These are phyloP conservation scores for Aphelenchoides besseyi DNA, from an alignment of 1,140 invertebrate species.

Conservation along the genomic window DNA sequence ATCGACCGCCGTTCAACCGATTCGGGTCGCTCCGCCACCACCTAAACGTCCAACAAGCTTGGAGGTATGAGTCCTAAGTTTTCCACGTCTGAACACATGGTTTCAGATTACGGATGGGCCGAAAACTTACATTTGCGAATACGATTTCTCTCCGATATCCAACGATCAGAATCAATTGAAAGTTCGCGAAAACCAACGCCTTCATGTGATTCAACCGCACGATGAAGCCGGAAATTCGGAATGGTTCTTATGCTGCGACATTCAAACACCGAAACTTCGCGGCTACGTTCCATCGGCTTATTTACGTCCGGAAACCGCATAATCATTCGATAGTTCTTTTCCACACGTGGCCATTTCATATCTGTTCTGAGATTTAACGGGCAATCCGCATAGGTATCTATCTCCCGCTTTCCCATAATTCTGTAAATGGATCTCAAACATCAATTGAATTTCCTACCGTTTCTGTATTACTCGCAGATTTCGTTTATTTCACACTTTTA, in stretches of 20 bases:
- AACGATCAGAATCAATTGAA: constrained; percentile 23
- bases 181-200: constrained; percentile 15
- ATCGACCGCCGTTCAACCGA: constrained; percentile 4
- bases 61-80: constrained; percentile 6
- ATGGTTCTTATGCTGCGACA: constrained; percentile 23
- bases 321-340: not conserved
- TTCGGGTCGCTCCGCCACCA: constrained; percentile 24
- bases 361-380: too few relatives aligned
- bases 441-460: too few relatives aligned
- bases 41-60: constrained; percentile 23
- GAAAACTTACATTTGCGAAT: constrained; percentile 23
- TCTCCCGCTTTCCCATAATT: too few relatives aligned
- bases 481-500: too few relatives aligned
- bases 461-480: too few relatives aligned
- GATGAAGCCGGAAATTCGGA: constrained; percentile 30
- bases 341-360: not conserved
- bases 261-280: not conserved
- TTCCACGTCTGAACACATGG: not conserved
- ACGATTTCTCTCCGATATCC: constrained; percentile 21
- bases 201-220: constrained; percentile 20
- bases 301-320: constrained; percentile 18
- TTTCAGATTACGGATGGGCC: constrained; percentile 1
- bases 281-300: constrained; percentile 32
- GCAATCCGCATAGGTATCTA: too few relatives aligned
- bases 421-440: too few relatives aligned